A percentile compares a stretch with the other conserved stretches of the same genome.
Evolutionary conservation across 1,140 invertebrate species (phyloP).

Genomic region (Drosophila rufa): DNA sequence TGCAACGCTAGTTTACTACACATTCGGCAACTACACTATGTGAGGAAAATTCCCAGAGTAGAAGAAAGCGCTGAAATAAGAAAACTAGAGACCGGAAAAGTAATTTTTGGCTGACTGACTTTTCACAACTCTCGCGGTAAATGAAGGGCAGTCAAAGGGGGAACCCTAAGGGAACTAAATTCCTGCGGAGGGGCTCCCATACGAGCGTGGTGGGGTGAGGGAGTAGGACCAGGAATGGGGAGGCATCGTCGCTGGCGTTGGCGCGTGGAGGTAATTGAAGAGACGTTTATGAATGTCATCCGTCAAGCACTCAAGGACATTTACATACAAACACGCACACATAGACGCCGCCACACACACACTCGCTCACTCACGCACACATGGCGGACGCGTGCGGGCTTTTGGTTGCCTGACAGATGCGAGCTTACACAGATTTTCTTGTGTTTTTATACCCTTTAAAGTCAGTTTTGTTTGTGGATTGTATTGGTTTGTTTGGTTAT

Average conservation of each 20-base stretch:
- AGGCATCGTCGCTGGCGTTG: conserved; percentile 59
- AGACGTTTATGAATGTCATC: conserved; percentile 83
- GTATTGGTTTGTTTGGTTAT: neutral
- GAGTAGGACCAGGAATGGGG: conserved; percentile 15
- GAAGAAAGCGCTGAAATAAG: conserved; percentile 28
- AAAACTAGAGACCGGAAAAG: conserved; percentile 28
- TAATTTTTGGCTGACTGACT: conserved; percentile 70
- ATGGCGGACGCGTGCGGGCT: conserved; percentile 50
- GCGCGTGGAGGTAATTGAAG: conserved; percentile 83
- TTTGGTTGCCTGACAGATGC: conserved; percentile 77
- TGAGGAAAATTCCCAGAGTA: conserved; percentile 7
- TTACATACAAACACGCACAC: conserved; percentile 72
- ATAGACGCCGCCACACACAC: conserved; percentile 26
- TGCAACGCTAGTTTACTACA: neutral
- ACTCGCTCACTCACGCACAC: conserved; percentile 3
- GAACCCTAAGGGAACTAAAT: neutral
- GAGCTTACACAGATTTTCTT: conserved; percentile 77
- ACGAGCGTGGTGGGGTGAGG: neutral
- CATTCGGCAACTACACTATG: conserved; percentile 15
- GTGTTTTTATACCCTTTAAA: conserved; percentile 42
- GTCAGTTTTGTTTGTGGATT: neutral
- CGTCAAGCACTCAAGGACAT: conserved; percentile 85
- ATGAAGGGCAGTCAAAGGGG: conserved; percentile 5
- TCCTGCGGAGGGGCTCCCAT: conserved; percentile 3
- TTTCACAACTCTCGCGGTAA: conserved; percentile 73